A percentile compares a stretch with the other conserved stretches of the same genome.
These are phyloP conservation scores for Lycaena phlaeas DNA, from an alignment of 2,888 invertebrate genomes.

Conservation along the genomic window DNA sequence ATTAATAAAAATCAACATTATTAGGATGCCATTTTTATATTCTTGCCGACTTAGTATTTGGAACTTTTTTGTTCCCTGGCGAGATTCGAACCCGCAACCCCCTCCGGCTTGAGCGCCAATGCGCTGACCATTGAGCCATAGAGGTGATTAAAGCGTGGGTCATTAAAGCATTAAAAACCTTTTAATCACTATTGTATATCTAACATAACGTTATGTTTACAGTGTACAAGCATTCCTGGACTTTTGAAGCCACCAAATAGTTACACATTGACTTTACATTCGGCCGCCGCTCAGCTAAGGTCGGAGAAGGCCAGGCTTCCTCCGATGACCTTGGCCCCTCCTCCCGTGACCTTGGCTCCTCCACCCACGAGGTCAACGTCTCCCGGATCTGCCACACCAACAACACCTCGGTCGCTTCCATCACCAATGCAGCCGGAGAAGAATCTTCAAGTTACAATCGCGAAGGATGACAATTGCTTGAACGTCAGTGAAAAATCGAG, in stretches of 20 bases:
- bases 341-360: conserved; percentile 37
- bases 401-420: conserved; percentile 46
- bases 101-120: too few species aligned
- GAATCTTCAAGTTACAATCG: conserved; percentile 51
- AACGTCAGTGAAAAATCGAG: conserved; percentile 62
- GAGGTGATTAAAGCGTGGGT: too few species aligned
- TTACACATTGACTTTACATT: conserved; percentile 61
- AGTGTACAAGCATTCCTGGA: conserved; percentile 77
- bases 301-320: conserved; percentile 59
- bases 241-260: conserved; percentile 79
- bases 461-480: conserved; percentile 55
- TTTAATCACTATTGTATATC: too few species aligned
- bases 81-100: too few species aligned
- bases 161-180: too few species aligned
- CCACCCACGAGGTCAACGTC: conserved; percentile 40
- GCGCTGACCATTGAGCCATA: too few species aligned
- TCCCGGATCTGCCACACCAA: conserved; percentile 43
- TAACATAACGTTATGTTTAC: too few species aligned
- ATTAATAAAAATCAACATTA: too few species aligned
- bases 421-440: conserved; percentile 55
- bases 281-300: conserved; percentile 48
- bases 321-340: conserved; percentile 49
- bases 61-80: too few species aligned
- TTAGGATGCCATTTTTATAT: too few species aligned
- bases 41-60: too few species aligned